Conservation (phyloP, 2,113 vertebrate genomes). For the Pangasianodon gigas region DNA sequence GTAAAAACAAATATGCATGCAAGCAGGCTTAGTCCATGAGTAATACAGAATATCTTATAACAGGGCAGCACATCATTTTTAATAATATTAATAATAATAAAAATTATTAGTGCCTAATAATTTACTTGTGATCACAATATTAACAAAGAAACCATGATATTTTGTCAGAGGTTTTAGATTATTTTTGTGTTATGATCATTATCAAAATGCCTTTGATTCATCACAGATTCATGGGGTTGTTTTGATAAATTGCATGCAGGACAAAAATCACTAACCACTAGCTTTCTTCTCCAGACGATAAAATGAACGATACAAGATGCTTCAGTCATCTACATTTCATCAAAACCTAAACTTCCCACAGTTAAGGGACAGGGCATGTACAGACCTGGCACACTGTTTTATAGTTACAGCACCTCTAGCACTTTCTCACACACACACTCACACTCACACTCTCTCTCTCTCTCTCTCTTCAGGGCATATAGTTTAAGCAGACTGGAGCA, state of each 20-base stretch:
- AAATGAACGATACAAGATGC: not conserved
- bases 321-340: not conserved
- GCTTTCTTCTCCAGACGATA: not conserved
- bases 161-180: not conserved
- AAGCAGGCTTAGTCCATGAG: not conserved
- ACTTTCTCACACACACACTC: constrained; percentile 1
- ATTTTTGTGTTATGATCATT: not conserved
- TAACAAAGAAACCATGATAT: not conserved
- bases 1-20: not conserved
- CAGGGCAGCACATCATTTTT: not conserved
- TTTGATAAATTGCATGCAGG: not conserved
- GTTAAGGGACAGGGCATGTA: constrained; percentile 26
- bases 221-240: not conserved
- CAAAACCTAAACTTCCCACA: not conserved
- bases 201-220: not conserved
- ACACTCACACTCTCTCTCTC: too few relatives aligned
- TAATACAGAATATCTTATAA: not conserved
- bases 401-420: not conserved
- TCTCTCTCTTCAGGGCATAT: not conserved
- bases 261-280: not conserved
- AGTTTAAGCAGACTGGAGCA: constrained; percentile 8
- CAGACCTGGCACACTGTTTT: constrained; percentile 36
- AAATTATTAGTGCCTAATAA: not conserved
- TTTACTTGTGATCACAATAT: not conserved
- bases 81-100: not conserved